Conservation (phyloP, 2,888 invertebrate species). For the Mythimna loreyi region DNA sequence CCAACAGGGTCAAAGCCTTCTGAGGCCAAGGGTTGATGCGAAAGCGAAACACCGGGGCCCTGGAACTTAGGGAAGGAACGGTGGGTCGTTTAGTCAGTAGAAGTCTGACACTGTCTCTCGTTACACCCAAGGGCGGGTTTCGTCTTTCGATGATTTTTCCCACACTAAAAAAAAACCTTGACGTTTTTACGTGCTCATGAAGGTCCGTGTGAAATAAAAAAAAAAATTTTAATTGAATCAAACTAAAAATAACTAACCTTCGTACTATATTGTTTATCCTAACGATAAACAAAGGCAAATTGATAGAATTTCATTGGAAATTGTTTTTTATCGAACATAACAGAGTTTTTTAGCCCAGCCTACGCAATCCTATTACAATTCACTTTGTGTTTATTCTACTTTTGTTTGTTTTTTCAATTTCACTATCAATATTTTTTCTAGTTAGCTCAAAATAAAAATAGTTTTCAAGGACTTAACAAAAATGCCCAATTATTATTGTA, state of each 20-base stretch:
- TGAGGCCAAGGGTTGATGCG: too few relatives aligned
- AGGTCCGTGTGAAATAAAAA: too few relatives aligned
- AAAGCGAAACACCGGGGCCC: too few relatives aligned
- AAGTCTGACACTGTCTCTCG: too few relatives aligned
- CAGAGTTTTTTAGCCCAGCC: slow-evolving; percentile 7
- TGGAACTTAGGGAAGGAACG: too few relatives aligned
- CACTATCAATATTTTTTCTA: background rate
- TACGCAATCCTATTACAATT: background rate
- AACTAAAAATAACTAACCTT: slow-evolving; percentile 4
- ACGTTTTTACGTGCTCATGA: too few relatives aligned
- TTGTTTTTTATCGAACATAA: slow-evolving; percentile 18
- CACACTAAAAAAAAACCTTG: too few relatives aligned
- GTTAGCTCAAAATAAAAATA: background rate
- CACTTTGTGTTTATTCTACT: slow-evolving; percentile 23
- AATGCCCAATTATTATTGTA: background rate
- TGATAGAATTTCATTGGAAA: slow-evolving; percentile 15
- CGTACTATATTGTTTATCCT: background rate
- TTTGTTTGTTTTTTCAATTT: slow-evolving; percentile 24
- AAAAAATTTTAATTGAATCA: background rate
- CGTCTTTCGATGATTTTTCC: too few relatives aligned
- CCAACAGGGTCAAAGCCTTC: too few relatives aligned
- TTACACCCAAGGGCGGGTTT: too few relatives aligned
- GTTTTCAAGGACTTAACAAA: background rate
- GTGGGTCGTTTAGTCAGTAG: too few relatives aligned
- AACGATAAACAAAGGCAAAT: background rate